These are phyloP conservation scores for Cybosia mesomella DNA, from an alignment of 2,888 invertebrate species.

Conservation along the genomic window DNA sequence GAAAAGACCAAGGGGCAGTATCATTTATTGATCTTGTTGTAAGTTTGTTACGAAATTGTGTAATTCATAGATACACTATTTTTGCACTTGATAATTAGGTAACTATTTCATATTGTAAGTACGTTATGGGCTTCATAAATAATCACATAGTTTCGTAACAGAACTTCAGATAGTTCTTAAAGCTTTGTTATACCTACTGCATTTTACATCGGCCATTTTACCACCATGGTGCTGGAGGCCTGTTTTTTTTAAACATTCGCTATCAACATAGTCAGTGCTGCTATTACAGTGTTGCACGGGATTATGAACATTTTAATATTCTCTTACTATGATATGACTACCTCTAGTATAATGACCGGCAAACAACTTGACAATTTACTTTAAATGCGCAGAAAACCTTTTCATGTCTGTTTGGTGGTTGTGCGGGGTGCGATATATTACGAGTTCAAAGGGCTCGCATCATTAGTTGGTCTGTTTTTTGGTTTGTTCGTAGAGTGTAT, in stretches of 20 bases:
- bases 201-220: not conserved
- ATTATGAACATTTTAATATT: not conserved
- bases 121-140: slow-evolving; percentile 4
- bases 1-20: too few species aligned
- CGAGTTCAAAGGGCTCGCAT: too few species aligned
- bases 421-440: too few species aligned
- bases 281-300: not conserved
- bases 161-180: not conserved
- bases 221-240: not conserved
- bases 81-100: not conserved
- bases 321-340: slow-evolving; percentile 30
- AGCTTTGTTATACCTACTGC: not conserved
- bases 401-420: too few species aligned
- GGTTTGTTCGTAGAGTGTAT: too few species aligned
- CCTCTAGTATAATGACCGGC: slow-evolving; percentile 13
- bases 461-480: not conserved
- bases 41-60: slow-evolving; percentile 18
- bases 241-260: not conserved
- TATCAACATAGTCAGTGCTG: not conserved
- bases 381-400: too few species aligned
- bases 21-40: not conserved
- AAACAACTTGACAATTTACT: too few species aligned
- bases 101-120: slow-evolving; percentile 12
- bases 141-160: slow-evolving; percentile 8
- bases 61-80: slow-evolving; percentile 9